These are phyloP conservation scores for Andricus grossulariae DNA, from an alignment of 1,140 invertebrate genomes.

Conservation along the genomic window DNA sequence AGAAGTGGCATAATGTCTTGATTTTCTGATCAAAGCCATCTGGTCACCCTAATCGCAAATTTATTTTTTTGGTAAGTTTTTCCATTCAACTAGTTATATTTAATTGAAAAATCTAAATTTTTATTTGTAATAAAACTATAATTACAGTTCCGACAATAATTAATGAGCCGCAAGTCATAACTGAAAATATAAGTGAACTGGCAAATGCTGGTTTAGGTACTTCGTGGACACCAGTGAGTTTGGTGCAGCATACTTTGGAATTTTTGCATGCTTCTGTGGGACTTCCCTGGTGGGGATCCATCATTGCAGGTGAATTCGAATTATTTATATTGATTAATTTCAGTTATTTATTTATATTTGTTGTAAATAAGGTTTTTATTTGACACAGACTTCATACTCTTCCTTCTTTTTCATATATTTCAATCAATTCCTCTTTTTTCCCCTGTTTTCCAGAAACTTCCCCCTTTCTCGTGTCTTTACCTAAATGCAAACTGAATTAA, in stretches of 20 bases:
- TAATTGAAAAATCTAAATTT: background rate
- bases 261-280: conserved; percentile 84
- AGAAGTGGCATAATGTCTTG: no score
- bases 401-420: no score
- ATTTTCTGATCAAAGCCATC: no score
- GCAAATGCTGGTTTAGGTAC: conserved; percentile 86
- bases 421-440: no score
- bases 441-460: no score
- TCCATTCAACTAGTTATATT: background rate
- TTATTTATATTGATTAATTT: conserved; percentile 20
- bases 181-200: conserved; percentile 7
- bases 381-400: no score
- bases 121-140: background rate
- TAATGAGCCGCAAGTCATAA: background rate
- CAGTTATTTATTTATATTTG: background rate
- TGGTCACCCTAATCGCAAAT: no score
- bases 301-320: conserved; percentile 80
- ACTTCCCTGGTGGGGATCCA: conserved; percentile 94
- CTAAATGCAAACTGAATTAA: no score
- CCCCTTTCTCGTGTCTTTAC: no score
- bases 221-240: conserved; percentile 86
- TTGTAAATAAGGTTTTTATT: conserved; percentile 6
- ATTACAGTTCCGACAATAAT: background rate
- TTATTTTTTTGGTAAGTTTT: background rate
- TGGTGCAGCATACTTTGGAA: conserved; percentile 88